phyloP scores from a whole-genome alignment of 2,113 vertebrate species.

The Notothenia rossii region DNA sequence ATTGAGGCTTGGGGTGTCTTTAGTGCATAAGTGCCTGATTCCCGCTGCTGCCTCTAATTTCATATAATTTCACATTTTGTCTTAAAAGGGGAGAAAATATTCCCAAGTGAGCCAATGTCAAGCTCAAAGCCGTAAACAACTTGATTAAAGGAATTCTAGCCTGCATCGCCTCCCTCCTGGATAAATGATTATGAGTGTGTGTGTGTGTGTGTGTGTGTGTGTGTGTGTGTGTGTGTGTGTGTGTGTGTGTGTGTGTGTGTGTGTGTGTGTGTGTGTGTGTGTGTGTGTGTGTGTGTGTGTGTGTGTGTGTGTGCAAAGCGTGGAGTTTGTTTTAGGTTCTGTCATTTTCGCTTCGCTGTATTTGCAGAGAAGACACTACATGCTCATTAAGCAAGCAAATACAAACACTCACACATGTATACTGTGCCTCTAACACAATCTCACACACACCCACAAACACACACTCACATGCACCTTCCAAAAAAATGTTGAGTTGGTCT shows the following conservation, averaged over 20 bases:
- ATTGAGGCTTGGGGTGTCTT: conserved; percentile 74
- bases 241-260: conserved; percentile 24
- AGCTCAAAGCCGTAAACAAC: conserved; percentile 78
- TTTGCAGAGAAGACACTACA: conserved; percentile 59
- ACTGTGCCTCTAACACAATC: conserved; percentile 30
- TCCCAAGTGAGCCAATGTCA: conserved; percentile 75
- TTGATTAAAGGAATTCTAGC: conserved; percentile 83
- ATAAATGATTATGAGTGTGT: conserved; percentile 60
- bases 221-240: not conserved
- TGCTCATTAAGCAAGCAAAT: conserved; percentile 64
- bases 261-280: conserved; percentile 14
- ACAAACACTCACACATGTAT: conserved; percentile 54
- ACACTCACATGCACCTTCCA: conserved; percentile 7
- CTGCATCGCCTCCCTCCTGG: conserved; percentile 65
- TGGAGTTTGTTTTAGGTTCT: conserved; percentile 70
- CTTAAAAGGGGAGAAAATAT: conserved; percentile 80
- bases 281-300: conserved; percentile 8
- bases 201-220: conserved; percentile 37
- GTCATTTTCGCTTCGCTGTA: conserved; percentile 62
- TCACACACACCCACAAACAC: conserved; percentile 6
- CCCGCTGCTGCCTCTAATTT: conserved; percentile 83
- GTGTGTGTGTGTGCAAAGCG: conserved; percentile 16
- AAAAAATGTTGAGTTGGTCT: conserved; percentile 21
- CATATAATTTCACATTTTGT: conserved; percentile 83
- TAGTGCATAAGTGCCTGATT: conserved; percentile 71